These are phyloP conservation scores for Neogale vison DNA, from an alignment of 2,113 vertebrate genomes.

Conservation along the genomic window DNA sequence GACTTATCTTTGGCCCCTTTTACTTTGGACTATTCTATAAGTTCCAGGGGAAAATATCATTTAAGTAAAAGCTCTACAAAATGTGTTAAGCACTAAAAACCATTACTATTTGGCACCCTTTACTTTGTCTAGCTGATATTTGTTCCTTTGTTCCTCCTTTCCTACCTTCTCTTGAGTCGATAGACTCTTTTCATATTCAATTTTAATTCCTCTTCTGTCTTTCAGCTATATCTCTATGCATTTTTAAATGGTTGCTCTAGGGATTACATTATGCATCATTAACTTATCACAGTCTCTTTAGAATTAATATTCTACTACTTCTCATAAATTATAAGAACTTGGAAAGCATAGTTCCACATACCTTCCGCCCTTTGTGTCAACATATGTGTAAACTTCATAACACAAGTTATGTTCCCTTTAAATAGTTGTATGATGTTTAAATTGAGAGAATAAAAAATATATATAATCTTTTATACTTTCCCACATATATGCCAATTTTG, in stretches of 20 bases:
- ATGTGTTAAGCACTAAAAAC: not conserved
- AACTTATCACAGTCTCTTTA: not conserved
- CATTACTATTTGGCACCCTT: not conserved
- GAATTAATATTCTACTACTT: slow-evolving; percentile 8
- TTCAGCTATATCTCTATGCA: slow-evolving; percentile 30
- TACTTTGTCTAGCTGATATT: not conserved
- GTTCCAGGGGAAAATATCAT: not conserved
- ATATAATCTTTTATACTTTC: not conserved
- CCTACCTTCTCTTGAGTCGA: not conserved
- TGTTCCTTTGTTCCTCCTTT: not conserved
- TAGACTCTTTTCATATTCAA: not conserved
- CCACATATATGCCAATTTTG: not conserved
- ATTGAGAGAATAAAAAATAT: not conserved
- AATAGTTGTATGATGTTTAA: not conserved
- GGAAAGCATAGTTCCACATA: not conserved
- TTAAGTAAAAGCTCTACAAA: not conserved
- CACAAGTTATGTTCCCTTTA: not conserved
- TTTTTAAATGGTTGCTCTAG: not conserved
- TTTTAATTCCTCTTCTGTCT: slow-evolving; percentile 30
- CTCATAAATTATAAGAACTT: not conserved
- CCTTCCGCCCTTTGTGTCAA: not conserved
- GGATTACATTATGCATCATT: not conserved
- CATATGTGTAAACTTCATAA: not conserved
- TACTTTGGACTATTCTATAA: not conserved
- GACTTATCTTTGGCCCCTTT: not conserved